Base-by-base conservation (phyloP, 2,888 invertebrate species). In the Elmis aenea region DNA sequence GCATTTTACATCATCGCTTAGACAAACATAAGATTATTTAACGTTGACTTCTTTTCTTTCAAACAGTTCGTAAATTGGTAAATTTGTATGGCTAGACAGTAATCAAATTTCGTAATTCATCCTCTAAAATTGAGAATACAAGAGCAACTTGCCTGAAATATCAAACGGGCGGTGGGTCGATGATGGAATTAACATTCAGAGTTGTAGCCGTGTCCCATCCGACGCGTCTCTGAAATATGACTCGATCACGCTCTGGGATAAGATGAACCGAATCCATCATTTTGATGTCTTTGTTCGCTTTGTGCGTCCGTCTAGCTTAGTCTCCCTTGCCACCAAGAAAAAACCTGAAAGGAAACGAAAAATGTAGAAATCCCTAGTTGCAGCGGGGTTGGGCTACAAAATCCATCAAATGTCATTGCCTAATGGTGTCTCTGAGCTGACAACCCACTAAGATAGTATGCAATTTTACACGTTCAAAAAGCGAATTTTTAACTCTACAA, bases 231-330 rank as follows among this genome's bases (percentile, higher is more conserved):
- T 68, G 67, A 68, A 68, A 69, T 69, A 68, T 68, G 65, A 65
- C 67, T 68, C 67, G 68, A 68, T 68, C 68, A 68, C 68, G 68
- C 67, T 66, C 62, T 58, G 64, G 66, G 65, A 67, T 64, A 66
- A 68, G 68, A 69, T 68, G 69, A 68, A 68, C 66, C 64, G 61
- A 64, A 69, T 69, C 64, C 66, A 69, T 69, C 68, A 69, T 69
- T 63, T 67, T 69, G 68, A 68, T 69, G 68, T 68, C 69, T 69
- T 68, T 68, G 68, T 69, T 69, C 68, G 63, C 60, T 59, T 62
- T 47, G 57, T 59, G 57, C 62, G 57, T 55, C 55, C 56, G 54
- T 57, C 55, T 51, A 50, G 50, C 52, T 50, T 46, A 43, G 48
- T 46, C 51, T 52, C 59, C 55, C 57, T 52, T 45, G 35, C 32